Base-by-base conservation (phyloP, 2,113 vertebrate species). In the Ranitomeya imitator region DNA sequence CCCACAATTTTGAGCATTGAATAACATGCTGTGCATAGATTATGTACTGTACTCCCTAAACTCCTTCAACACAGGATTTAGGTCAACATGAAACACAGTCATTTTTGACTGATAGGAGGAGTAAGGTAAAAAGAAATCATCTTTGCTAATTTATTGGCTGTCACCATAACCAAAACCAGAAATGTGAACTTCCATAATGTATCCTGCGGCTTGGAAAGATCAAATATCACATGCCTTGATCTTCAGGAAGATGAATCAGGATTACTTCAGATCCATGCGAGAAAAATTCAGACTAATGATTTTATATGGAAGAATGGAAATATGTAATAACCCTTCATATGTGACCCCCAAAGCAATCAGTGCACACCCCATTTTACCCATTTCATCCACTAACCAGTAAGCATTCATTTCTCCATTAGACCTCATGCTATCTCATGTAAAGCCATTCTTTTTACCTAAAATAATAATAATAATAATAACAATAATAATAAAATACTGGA, bases 61-160 rank as follows among this genome's bases (percentile, higher is more conserved):
- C 13, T 60, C 8, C 78, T 60, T 26, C 57, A 60, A 52, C 37
- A 37, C 73, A 61, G 61, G 57, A 59, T 19, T 79, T 60, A 76
- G 73, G 73, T 61, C 23, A 81, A 60, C 79, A 61, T 81, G 79
- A 81, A 81, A 81, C 26, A 1, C 16, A 81, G 79, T 26, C 18
- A 81, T 60, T 60, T 81, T 61, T 81, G 55, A 60, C 11, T 37
- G 79, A 37, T 60, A 23, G 79, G 12, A 59, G 23, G 14, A 61
- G 23, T 59, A 81, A 61, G 57, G 57, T 21, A 76, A 10, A 81
- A 81, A 37, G 57, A 81, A 81, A 61, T 81, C 16, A 60, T 81
- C 26, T 81, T 61, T 81, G 55, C 7, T 81, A 61, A 81, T 81
- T 81, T 81, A 81, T 81, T 81, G 57, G 14, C 79, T 81, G 79